These are phyloP conservation scores for Philereme vetulata DNA, from an alignment of 2,888 invertebrate genomes.

Conservation along the genomic window DNA sequence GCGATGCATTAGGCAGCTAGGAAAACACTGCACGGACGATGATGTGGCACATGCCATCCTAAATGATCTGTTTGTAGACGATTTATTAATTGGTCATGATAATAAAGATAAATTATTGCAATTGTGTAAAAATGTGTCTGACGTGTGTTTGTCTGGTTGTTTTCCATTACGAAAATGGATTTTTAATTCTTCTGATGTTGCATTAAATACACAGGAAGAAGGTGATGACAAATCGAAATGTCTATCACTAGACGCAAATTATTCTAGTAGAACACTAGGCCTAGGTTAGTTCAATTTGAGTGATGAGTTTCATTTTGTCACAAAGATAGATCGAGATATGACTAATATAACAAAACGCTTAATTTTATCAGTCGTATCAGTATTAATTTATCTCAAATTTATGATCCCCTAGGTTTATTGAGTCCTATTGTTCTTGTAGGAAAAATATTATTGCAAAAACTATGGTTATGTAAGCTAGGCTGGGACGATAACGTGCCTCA, in stretches of 20 bases:
- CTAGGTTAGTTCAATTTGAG: not conserved
- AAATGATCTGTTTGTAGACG: not conserved
- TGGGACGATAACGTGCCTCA: no score
- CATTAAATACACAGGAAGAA: conserved; percentile 1
- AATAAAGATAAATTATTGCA: not conserved
- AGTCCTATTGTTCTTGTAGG: conserved; percentile 6
- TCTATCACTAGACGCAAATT: not conserved
- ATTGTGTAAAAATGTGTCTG: not conserved
- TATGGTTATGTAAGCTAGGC: no score
- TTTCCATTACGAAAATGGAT: conserved; percentile 1
- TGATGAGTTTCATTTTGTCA: not conserved
- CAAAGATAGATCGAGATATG: not conserved
- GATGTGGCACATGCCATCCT: not conserved
- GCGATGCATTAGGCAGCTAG: no score
- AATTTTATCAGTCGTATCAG: not conserved
- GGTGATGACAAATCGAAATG: not conserved
- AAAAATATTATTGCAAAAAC: no score
- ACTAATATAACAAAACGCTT: not conserved
- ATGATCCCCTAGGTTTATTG: not conserved
- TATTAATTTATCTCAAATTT: not conserved
- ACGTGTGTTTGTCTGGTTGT: conserved; percentile 1
- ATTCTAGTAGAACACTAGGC: not conserved
- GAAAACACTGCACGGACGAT: no score
- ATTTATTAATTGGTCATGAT: not conserved
- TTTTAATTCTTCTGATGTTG: not conserved